Base-by-base conservation (phyloP, 2,888 invertebrate genomes). In the Plagodis pulveraria region DNA sequence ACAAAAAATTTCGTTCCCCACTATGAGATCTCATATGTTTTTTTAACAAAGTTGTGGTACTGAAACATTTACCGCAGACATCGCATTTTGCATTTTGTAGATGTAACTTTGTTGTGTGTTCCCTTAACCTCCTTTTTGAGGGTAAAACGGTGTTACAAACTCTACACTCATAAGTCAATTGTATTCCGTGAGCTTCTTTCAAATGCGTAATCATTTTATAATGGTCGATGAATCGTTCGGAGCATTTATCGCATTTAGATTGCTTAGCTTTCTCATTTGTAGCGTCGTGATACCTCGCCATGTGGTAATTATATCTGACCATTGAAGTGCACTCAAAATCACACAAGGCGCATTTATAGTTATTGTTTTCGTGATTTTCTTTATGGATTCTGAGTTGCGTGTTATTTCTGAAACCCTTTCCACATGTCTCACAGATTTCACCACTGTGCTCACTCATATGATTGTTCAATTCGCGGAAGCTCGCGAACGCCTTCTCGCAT, bases 341-440 rank as follows among this genome's bases (percentile, higher is more conserved):
- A 12, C 42, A 42, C 12, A 5, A 6, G 12, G 2, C 12, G 42
- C 42, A 42, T 11, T 42, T 42, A 6, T 42, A 42, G 5, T 5
- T 42, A 5, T 11, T 7, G 6, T 5, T 42, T 11, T 12, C 0
- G 8, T 42, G 42, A 8, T 22, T 8, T 11, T 12, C 12, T 8
- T 5, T 42, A 12, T 42, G 42, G 11, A 11, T 42, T 42, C 10
- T 7, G 6, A 42, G 10, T 42, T 8, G 5, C 12, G 11, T 11
- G 42, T 0, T 0, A 42, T 1, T n/a, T 6, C 32, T 35, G 9
- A 46, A 46, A n/a, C 46, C 11, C 6, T 10, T 0, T 2, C 46
- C 46, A 57, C 91, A 91, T 0, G 84, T 88, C 66, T 91, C 91
- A 55, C 91, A 91, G 1, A 89, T 88, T 0, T 90, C 89, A 50